Evolutionary conservation across 2,888 invertebrate genomes (phyloP).

Genomic region (Neoaliturus tenellus): DNA sequence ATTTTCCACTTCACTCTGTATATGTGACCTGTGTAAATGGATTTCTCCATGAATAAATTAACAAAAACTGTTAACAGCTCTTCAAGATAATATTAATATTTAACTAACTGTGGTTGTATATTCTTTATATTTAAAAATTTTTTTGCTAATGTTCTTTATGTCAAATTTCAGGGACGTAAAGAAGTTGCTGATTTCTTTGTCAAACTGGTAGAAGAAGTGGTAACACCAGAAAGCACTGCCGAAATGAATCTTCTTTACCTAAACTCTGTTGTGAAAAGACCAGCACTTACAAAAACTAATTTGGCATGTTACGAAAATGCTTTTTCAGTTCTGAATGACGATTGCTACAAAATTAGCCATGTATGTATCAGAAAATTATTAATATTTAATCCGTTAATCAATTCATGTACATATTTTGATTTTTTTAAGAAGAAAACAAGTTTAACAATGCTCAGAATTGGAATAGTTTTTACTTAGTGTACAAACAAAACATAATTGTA

Average conservation of each 20-base stretch:
- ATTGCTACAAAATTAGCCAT: conserved; percentile 71
- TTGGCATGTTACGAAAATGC: conserved; percentile 71
- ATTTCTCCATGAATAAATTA: no score
- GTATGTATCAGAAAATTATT: conserved; percentile 67
- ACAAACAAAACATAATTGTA: no score
- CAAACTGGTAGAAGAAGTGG: conserved; percentile 68
- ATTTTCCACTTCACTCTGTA: no score
- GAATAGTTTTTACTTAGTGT: no score
- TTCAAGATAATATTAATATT: no score
- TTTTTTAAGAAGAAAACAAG: no score
- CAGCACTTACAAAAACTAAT: conserved; percentile 58
- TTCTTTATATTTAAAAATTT: neutral
- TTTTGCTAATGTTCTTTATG: conserved; percentile 37
- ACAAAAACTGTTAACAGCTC: no score
- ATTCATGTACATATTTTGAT: no score
- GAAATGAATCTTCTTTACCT: conserved; percentile 59
- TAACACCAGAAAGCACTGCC: conserved; percentile 17
- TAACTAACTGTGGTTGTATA: no score
- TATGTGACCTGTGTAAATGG: no score
- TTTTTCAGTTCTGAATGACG: conserved; percentile 69
- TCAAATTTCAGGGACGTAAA: conserved; percentile 70
- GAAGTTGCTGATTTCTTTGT: conserved; percentile 69
- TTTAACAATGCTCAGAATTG: no score
- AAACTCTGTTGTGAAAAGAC: neutral
- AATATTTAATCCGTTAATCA: no score